phyloP scores from a whole-genome alignment of 2,888 invertebrate species.

The Philereme transversata region DNA sequence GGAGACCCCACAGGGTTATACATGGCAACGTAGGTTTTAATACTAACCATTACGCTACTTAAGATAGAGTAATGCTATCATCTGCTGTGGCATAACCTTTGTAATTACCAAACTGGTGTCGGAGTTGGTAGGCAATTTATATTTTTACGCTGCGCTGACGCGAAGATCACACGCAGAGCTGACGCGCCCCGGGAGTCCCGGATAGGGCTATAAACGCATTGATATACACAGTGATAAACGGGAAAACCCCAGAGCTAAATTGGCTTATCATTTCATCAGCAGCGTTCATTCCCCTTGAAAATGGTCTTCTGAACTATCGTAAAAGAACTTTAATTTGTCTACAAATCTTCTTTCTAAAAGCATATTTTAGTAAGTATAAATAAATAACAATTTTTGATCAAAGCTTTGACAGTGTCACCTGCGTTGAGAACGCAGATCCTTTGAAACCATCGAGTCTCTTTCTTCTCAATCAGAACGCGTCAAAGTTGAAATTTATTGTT shows the following conservation, averaged over 20 bases:
- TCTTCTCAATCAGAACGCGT: constrained; percentile 53
- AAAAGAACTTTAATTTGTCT: too few relatives aligned
- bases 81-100: too few relatives aligned
- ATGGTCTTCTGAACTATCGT: too few relatives aligned
- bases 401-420: constrained; percentile 22
- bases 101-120: too few relatives aligned
- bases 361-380: background rate
- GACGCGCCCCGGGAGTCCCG: constrained; percentile 38
- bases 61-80: too few relatives aligned
- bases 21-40: too few relatives aligned
- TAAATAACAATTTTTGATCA: constrained; percentile 2
- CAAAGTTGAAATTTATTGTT: constrained; percentile 54
- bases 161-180: constrained; percentile 41
- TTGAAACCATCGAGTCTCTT: constrained; percentile 47
- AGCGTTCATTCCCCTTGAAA: too few relatives aligned
- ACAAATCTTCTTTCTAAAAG: too few relatives aligned
- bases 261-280: too few relatives aligned
- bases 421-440: constrained; percentile 36
- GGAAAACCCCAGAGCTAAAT: constrained; percentile 5
- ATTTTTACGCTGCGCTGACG: constrained; percentile 18
- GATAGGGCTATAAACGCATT: constrained; percentile 26
- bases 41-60: too few relatives aligned
- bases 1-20: too few relatives aligned
- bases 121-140: constrained; percentile 2
- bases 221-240: background rate